Evolutionary conservation across 1,140 invertebrate species (phyloP).

Genomic region (Himalopsyche phryganea): DNA sequence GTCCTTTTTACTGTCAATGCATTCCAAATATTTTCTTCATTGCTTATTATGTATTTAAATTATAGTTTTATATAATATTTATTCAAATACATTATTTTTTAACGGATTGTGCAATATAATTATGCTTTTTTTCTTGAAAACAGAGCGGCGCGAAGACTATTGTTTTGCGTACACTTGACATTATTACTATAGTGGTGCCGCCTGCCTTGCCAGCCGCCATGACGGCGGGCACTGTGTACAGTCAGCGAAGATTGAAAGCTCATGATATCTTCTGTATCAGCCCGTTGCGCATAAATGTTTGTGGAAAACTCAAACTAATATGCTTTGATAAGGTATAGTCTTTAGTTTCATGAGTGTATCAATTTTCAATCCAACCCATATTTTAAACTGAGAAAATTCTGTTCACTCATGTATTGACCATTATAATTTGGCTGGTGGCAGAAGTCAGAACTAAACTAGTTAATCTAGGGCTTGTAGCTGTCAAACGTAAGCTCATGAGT

Average conservation of each 20-base stretch:
- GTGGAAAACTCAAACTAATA: constrained; percentile 85
- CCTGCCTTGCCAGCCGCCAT: constrained; percentile 92
- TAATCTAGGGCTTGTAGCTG: too few species aligned
- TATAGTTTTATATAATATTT: background rate
- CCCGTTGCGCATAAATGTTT: constrained; percentile 84
- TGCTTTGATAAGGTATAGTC: constrained; percentile 86
- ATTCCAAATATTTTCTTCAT: background rate
- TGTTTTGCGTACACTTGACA: constrained; percentile 70
- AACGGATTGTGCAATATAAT: too few species aligned
- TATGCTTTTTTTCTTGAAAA: too few species aligned
- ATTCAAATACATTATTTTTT: background rate
- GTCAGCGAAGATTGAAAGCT: constrained; percentile 75
- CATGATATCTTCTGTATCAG: constrained; percentile 88
- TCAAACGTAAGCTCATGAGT: too few species aligned
- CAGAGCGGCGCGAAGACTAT: constrained; percentile 50
- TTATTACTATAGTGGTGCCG: constrained; percentile 93
- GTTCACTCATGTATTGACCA: too few species aligned
- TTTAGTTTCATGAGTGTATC: background rate
- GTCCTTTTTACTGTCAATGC: background rate
- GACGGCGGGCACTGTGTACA: constrained; percentile 81
- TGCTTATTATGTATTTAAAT: constrained; percentile 6
- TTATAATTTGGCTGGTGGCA: too few species aligned
- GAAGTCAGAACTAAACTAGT: too few species aligned
- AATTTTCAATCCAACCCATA: background rate
- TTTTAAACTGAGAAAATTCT: too few species aligned